Evolutionary conservation across 2,888 invertebrate species (phyloP), one percentile per base, ranked within the genome.

Genomic region (Sphaeridia pumilis): DNA sequence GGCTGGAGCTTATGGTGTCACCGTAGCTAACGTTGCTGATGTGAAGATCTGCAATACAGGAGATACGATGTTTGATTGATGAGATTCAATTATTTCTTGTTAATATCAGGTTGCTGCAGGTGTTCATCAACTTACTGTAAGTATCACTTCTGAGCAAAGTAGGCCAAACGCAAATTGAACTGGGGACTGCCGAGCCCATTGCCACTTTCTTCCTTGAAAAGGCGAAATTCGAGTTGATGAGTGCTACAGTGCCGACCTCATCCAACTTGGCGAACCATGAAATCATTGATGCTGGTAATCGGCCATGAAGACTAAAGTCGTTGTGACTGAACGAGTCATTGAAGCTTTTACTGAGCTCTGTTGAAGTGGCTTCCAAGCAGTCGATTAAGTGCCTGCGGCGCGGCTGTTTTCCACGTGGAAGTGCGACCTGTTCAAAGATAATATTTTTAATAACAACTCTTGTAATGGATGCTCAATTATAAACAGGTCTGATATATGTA

Each of bases 81-180:
- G 31, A 14, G 7, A 31, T 31, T 31, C 31, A 14, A n/a, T n/a
- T 31, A 31, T 14, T 31, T 10, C 31, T 7, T 5, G 38, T 7
- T 38, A 38, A 38, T 38, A 17, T 7, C 38, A 38, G 17, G 10
- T 38, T 38, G 17, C 20, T 17, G n/a, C n/a, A n/a, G n/a, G n/a
- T n/a, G n/a, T n/a, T n/a, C n/a, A n/a, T n/a, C n/a, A n/a, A n/a
- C 31, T 49, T 49, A 49, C 49, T 38, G 42, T 49, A 49, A 2
- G 49, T 38, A 28, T 49, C 38, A 22, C 28, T 21, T 26, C 49
- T 7, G 12, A 41, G 26, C 41, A 49, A 43, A 25, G 49, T 42
- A 27, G 49, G 49, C 49, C 49, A 49, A 25, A 38, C 42, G 4
- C 27, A 49, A 2, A 49, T 38, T 7, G 42, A 21, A 4, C 21